Evolutionary conservation across 1,140 invertebrate species (phyloP), one percentile per base, ranked within the genome.

Genomic region (Octopus sinensis): DNA sequence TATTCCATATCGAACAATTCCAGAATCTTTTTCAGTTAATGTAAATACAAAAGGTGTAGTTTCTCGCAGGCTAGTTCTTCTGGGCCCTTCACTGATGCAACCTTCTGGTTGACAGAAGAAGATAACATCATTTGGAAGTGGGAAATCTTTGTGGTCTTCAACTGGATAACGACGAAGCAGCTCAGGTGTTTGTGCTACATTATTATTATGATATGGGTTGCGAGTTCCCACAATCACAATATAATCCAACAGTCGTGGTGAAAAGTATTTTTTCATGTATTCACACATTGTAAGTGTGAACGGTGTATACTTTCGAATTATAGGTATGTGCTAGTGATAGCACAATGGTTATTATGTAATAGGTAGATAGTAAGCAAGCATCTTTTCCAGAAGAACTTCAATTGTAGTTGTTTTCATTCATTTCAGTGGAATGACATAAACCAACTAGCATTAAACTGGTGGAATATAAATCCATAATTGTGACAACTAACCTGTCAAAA

Each of bases 51-150:
- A 99, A 43, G 97, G 98, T 56, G 95, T 96, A 53, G 96, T 95
- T 90, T 99, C 97, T 80, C 96, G 92, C 1, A 90, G 84, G 82
- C 88, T 90, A 86, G 90, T 88, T 83, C 95, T 93, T 88, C 95
- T 94, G 4, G 95, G 96, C 52, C 96, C 96, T 76, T 96, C 95
- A 84, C 94, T 97, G 81, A 96, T 88, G 88, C 98, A 99, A 78
- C 98, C 98, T 92, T 99, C 98, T 0, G 98, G 98, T 91, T 99
- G 98, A 90, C 98, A 99, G 92, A 99, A 99, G 89, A 98, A 98
- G 7, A 99, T 97, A 93, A 99, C 98, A 91, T 99, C 98, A 86
- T 97, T 92, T 1, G 98, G 97, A 83, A 99, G 92, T 1, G 96
- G 95, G 91, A 99, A 99, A 91, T 99, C 98, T 89, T 91, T 89